Evolutionary conservation across 2,113 vertebrate species (phyloP), one percentile per base, ranked within the genome.

Genomic region (Gavialis gangeticus): DNA sequence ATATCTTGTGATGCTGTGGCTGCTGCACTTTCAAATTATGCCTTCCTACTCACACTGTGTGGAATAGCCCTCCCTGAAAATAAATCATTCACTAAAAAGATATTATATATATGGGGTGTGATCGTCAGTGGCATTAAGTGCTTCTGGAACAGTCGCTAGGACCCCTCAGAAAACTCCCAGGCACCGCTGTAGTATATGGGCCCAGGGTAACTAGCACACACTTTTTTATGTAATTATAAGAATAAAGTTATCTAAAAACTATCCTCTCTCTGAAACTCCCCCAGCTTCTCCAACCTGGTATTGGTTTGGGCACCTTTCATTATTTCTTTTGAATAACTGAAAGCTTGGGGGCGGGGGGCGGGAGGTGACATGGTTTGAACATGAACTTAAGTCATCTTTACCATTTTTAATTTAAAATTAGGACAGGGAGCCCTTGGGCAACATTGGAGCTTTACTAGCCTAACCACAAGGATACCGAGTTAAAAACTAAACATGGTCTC

Each of bases 221-320:
- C 21, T 75, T 1, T 57, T 27, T 46, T 79, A 27, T 2, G 15
- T 12, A 13, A 84, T 8, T 28, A 85, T 21, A 60, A 63, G 93
- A 87, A 71, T 3, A 71, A 9, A 10, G 67, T 64, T 67, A 91
- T 87, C 59, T 14, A 85, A 84, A 76, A 30, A 67, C 37, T 84
- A 86, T 28, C 18, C 85, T 95, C 87, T 92, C 77, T 25, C 37
- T 88, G 85, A 84, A 84, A 86, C 67, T 79, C 90, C 69, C 28
- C 2, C 80, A 84, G 16, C 27, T 80, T 85, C 75, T 77, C 63
- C 77, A 91, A 69, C 28, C 85, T 5, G 25, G 24, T 75, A 2
- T 6, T 88, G 11, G 54, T 54, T 4, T 63, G 46, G 37, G 22
- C 30, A 34, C 30, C 67, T 71, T 37, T 18, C 30, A 71, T 16